phyloP scores from a whole-genome alignment of 2,888 invertebrate species.

The Falcaria lacertinaria region DNA sequence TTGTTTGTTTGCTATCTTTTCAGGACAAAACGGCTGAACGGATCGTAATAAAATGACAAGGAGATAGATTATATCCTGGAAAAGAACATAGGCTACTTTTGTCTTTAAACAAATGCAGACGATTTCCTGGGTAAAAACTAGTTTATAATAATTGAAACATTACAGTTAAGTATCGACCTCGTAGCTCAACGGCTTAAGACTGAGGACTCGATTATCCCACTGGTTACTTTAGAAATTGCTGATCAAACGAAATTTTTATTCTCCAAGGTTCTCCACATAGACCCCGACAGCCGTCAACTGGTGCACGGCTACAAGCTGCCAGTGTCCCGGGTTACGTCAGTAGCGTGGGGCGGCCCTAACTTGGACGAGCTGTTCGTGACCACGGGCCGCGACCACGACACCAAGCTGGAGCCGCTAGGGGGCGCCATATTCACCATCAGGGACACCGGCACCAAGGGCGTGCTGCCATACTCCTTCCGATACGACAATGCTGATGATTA shows the following conservation, averaged over 20 bases:
- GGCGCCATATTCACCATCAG: constrained; percentile 61
- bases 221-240: no score
- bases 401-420: constrained; percentile 37
- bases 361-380: constrained; percentile 84
- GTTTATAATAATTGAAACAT: no score
- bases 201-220: no score
- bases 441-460: constrained; percentile 48
- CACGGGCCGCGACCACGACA: constrained; percentile 41
- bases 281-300: constrained; percentile 71
- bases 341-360: constrained; percentile 83
- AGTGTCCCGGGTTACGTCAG: constrained; percentile 79
- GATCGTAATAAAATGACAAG: no score
- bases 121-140: no score
- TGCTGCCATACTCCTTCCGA: constrained; percentile 33
- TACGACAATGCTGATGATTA: constrained; percentile 54
- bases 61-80: no score
- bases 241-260: background rate
- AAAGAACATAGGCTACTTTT: no score
- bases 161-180: no score
- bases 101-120: no score
- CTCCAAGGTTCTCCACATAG: constrained; percentile 75
- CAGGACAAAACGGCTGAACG: no score
- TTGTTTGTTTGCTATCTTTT: no score
- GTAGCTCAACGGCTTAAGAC: no score
- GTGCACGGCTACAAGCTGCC: constrained; percentile 75